Percentiles rank a stretch among this genome's conserved stretches.
These are phyloP conservation scores for Lithophane semibrunnea DNA, from an alignment of 2,888 invertebrate genomes.

Conservation along the genomic window DNA sequence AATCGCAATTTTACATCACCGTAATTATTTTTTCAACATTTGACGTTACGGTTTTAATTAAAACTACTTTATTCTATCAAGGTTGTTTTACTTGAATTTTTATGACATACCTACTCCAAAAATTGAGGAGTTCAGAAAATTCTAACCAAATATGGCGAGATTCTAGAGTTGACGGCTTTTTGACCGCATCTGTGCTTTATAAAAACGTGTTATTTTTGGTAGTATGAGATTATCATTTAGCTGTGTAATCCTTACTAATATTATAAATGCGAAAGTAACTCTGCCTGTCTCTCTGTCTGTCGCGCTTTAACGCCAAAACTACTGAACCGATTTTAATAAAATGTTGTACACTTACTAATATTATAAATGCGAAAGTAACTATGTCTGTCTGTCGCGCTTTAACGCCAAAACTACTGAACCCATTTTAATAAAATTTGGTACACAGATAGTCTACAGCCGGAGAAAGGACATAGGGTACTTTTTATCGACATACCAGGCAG, in stretches of 20 bases:
- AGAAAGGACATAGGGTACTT: too few species aligned
- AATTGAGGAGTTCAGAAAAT: not conserved
- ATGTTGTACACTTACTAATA: too few species aligned
- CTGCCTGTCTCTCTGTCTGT: too few species aligned
- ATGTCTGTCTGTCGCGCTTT: too few species aligned
- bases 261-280: not conserved
- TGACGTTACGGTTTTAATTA: not conserved
- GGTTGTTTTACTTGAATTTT: not conserved
- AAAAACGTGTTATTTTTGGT: not conserved
- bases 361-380: too few species aligned
- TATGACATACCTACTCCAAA: not conserved
- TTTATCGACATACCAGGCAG: too few species aligned
- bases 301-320: too few species aligned
- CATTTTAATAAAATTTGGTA: too few species aligned
- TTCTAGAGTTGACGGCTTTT: not conserved
- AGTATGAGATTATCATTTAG: not conserved
- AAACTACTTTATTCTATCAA: not conserved
- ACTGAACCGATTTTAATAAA: too few species aligned
- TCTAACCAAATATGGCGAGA: not conserved
- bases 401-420: too few species aligned
- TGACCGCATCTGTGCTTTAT: not conserved
- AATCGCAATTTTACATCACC: slow-evolving; percentile 15
- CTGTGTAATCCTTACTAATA: not conserved
- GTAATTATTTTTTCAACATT: not conserved
- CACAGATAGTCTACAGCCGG: too few species aligned